phyloP scores from a whole-genome alignment of 1,140 invertebrate genomes.

The Ceratina japonica region DNA sequence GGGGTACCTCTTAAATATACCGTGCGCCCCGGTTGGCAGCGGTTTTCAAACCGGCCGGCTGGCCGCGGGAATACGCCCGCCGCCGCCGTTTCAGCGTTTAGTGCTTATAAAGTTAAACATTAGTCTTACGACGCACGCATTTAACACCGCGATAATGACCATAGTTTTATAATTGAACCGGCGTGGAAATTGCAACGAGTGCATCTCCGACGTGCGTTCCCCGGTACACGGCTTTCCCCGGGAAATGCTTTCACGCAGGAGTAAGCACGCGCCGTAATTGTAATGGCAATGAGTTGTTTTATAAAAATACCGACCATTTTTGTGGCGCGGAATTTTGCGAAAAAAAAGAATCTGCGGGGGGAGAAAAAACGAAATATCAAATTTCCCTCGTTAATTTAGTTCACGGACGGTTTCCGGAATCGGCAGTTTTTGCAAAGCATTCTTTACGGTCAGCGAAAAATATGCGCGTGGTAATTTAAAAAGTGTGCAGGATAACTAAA shows the following conservation, averaged over 20 bases:
- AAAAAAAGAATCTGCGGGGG: too few relatives aligned
- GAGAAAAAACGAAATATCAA: too few relatives aligned
- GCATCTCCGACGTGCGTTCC: too few relatives aligned
- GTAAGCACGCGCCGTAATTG: too few relatives aligned
- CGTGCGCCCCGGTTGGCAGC: constrained; percentile 34
- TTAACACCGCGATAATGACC: constrained; percentile 37
- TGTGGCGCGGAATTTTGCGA: too few relatives aligned
- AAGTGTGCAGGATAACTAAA: not conserved
- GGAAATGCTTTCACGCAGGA: too few relatives aligned
- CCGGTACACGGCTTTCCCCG: too few relatives aligned
- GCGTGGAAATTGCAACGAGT: not conserved
- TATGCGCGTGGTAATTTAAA: not conserved
- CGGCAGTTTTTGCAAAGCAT: too few relatives aligned
- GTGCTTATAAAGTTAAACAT: constrained; percentile 45
- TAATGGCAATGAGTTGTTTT: too few relatives aligned
- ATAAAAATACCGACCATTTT: too few relatives aligned
- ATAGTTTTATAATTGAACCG: constrained; percentile 29
- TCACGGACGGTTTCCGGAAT: not conserved
- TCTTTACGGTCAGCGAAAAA: not conserved
- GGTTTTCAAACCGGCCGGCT: constrained; percentile 24
- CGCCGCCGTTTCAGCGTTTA: constrained; percentile 36
- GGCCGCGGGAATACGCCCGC: constrained; percentile 3
- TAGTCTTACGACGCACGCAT: constrained; percentile 11
- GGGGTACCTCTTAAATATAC: constrained; percentile 32
- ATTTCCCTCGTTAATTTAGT: too few relatives aligned